A percentile compares a stretch with the other conserved stretches of the same genome.
Evolutionary conservation across 2,797 vertebrate genomes (phyloP).

Genomic region (Phoxinus dragarum): DNA sequence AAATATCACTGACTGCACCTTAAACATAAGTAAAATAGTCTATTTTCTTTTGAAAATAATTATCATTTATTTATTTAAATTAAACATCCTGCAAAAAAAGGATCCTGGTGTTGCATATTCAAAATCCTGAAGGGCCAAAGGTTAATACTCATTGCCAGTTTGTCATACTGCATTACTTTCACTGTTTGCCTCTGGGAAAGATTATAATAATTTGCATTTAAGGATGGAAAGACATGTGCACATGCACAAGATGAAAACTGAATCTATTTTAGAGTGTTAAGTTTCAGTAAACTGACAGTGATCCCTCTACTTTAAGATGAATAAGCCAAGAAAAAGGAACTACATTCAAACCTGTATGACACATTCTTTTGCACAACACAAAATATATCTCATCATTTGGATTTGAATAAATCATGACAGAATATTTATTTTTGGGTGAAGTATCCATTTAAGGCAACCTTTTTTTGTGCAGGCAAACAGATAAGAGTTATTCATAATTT

Average conservation of each 20-base stretch:
- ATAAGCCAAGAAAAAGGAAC: neutral
- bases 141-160: constrained; percentile 33
- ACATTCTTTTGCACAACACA: too few species aligned
- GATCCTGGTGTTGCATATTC: neutral
- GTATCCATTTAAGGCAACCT: neutral
- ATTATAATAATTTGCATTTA: constrained; percentile 24
- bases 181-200: constrained; percentile 34
- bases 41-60: neutral
- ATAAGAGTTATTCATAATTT: neutral
- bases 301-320: neutral
- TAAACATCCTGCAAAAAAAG: neutral
- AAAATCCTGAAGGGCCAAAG: constrained; percentile 24
- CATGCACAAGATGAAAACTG: neutral
- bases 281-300: neutral
- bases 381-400: too few species aligned
- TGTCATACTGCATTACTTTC: constrained; percentile 23
- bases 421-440: neutral
- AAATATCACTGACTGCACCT: neutral
- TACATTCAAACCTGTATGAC: neutral
- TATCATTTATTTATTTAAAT: constrained; percentile 9
- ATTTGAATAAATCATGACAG: neutral
- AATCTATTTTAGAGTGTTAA: neutral
- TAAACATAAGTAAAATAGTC: neutral
- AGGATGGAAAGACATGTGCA: constrained; percentile 3
- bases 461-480: neutral